Evolutionary conservation across 2,113 vertebrate genomes (phyloP).

Genomic region (Pipra filicauda): DNA sequence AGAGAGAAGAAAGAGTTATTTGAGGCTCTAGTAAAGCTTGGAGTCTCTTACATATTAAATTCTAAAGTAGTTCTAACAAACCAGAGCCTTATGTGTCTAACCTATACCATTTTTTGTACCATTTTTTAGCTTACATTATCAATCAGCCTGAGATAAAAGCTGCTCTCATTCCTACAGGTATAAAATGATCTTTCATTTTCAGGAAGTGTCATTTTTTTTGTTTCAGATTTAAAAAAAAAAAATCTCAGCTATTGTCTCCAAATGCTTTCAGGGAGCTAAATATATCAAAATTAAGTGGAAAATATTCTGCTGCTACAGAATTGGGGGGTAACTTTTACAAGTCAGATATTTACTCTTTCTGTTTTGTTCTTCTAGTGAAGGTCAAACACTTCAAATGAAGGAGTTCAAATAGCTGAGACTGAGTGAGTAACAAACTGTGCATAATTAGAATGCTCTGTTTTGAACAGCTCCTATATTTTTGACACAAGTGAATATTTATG

Average conservation of each 20-base stretch:
- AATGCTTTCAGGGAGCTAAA: not conserved
- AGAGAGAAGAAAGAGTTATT: not conserved
- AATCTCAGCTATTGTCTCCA: not conserved
- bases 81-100: not conserved
- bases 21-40: not conserved
- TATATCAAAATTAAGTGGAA: not conserved
- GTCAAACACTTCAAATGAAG: constrained; percentile 25
- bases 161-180: not conserved
- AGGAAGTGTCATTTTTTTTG: not conserved
- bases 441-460: constrained; percentile 47
- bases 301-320: not conserved
- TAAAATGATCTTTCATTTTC: not conserved
- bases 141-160: not conserved
- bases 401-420: constrained; percentile 13
- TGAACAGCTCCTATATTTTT: constrained; percentile 31
- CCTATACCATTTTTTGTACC: not conserved
- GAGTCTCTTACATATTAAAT: not conserved
- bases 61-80: not conserved
- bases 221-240: not conserved
- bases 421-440: constrained; percentile 31
- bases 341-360: not conserved
- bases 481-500: constrained; percentile 51
- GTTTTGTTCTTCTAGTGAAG: not conserved
- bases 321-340: not conserved
- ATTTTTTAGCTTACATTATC: not conserved